Evolutionary conservation across 2,113 vertebrate species (phyloP).

Genomic region (Larimichthys crocea): DNA sequence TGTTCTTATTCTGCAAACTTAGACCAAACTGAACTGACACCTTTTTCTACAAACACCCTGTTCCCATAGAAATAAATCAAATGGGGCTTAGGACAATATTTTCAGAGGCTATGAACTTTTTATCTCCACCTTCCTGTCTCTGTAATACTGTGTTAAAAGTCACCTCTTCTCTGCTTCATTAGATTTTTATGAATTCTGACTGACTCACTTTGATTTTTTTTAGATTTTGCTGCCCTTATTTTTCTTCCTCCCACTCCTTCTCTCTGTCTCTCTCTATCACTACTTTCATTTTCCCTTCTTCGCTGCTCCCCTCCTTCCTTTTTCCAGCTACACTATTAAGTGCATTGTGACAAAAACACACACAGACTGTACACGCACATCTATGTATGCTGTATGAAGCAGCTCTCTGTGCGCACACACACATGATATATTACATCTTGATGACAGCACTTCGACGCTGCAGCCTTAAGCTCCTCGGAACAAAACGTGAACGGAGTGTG

Average conservation of each 20-base stretch:
- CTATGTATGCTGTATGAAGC: not conserved
- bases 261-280: not conserved
- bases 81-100: not conserved
- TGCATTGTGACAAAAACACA: not conserved
- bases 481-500: constrained; percentile 24
- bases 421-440: constrained; percentile 24
- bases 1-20: no score
- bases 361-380: not conserved
- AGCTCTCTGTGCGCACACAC: constrained; percentile 14
- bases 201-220: not conserved
- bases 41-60: no score
- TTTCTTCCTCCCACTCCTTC: not conserved
- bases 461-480: constrained; percentile 43
- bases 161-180: not conserved
- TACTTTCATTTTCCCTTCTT: not conserved
- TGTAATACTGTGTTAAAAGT: not conserved
- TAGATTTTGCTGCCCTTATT: not conserved
- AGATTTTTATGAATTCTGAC: not conserved
- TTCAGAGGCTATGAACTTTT: not conserved
- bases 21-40: no score
- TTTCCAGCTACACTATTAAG: not conserved
- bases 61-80: not conserved
- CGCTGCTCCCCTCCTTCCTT: not conserved
- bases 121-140: not conserved
- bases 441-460: constrained; percentile 41